Evolutionary conservation across 2,113 vertebrate genomes (phyloP).

Genomic region (Coregonus clupeaformis): DNA sequence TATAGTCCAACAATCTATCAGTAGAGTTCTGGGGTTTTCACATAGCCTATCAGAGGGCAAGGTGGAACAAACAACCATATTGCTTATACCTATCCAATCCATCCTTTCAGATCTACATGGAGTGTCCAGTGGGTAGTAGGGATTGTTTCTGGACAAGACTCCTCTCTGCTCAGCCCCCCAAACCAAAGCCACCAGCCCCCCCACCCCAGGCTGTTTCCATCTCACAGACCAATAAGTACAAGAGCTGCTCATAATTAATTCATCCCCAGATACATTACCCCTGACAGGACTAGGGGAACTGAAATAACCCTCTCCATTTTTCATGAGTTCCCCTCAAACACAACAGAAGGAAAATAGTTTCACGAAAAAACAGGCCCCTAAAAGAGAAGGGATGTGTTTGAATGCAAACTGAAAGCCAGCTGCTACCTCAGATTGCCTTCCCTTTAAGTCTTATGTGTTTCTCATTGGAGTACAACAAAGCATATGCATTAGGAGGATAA

Average conservation of each 20-base stretch:
- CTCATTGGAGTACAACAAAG: neutral
- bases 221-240: neutral
- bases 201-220: neutral
- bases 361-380: neutral
- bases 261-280: conserved; percentile 6
- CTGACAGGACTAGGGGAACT: neutral
- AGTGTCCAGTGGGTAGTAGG: too few species aligned
- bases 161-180: too few species aligned
- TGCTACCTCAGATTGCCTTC: neutral
- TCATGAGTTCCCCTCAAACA: neutral
- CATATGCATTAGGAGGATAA: neutral
- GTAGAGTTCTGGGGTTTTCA: too few species aligned
- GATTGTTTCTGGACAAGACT: too few species aligned
- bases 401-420: neutral
- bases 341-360: neutral
- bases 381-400: neutral
- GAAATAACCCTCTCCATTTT: conserved; percentile 16
- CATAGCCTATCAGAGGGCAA: too few species aligned
- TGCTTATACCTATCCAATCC: too few species aligned
- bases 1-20: too few species aligned
- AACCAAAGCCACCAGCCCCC: too few species aligned
- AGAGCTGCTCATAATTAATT: neutral
- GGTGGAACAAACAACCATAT: too few species aligned
- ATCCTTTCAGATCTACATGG: too few species aligned
- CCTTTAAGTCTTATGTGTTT: too few species aligned